Evolutionary conservation across 2,113 vertebrate genomes (phyloP), one percentile per base, ranked within the genome.

Genomic region (Vulpes ferrilata): DNA sequence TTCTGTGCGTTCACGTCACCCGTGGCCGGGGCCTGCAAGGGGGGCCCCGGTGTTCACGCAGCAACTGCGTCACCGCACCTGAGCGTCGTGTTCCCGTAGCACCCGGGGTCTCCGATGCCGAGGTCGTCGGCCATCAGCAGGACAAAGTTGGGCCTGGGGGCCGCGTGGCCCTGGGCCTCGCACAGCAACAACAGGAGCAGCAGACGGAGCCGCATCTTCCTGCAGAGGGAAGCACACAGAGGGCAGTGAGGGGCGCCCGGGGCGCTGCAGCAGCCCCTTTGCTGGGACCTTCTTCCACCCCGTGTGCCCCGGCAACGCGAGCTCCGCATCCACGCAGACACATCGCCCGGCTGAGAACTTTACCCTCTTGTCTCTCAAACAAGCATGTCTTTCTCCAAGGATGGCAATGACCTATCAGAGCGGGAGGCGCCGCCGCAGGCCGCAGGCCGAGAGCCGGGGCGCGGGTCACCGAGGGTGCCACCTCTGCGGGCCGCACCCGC

Each of bases 71-170:
- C 13, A 30, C n/a, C 97, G 89, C 97, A 99, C 99, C 99, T 99
- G 98, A 99, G 98, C 0, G 99, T 99, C 93, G 87, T 99, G 98
- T 99, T 99, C 10, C 99, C 99, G 0, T 99, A 99, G 98, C 99
- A 99, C 23, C 99, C 99, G 1, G 99, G 98, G 84, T 99, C 99
- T 96, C 99, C 99, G 19, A 99, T 99, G 93, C 99, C 99, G 17
- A 99, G 98, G 98, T 99, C 99, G 27, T 99, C 99, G 67, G 99
- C 99, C 99, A 99, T 99, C 88, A 99, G 96, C 95, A 99, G 96
- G 81, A 99, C 93, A 6, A 99, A 96, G 90, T 98, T 99, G 20
- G 99, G 99, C 82, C 82, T 97, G 10, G 98, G 62, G 53, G 80
- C 35, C 3, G 19, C n/a, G 0, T 62, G 25, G 82, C 93, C 93